Evolutionary conservation across 2,113 vertebrate species (phyloP).

Genomic region (Oncorhynchus tshawytscha): DNA sequence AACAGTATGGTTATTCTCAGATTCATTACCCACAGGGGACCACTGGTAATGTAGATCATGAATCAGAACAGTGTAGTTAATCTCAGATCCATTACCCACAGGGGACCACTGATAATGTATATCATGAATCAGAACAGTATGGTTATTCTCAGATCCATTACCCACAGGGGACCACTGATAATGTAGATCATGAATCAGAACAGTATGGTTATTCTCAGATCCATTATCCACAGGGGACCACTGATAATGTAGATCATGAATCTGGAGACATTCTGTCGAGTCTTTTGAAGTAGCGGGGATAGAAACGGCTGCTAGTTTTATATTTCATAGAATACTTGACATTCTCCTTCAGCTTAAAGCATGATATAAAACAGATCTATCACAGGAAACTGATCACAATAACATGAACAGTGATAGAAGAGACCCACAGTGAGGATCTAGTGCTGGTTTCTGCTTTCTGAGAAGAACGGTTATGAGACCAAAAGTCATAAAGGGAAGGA

Average conservation of each 20-base stretch:
- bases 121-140: not conserved
- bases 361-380: conserved; percentile 16
- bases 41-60: not conserved
- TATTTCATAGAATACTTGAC: conserved; percentile 12
- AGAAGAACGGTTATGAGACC: conserved; percentile 5
- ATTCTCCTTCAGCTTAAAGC: conserved; percentile 11
- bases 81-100: not conserved
- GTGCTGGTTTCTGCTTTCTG: conserved; percentile 25
- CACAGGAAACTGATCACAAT: conserved; percentile 26
- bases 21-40: not conserved
- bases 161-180: too few species aligned
- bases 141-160: not conserved
- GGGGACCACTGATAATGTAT: too few species aligned
- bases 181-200: not conserved
- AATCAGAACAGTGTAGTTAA: not conserved
- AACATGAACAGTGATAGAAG: conserved; percentile 6
- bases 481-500: not conserved
- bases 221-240: too few species aligned
- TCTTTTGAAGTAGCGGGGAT: conserved; percentile 12
- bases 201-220: too few species aligned
- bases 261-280: not conserved
- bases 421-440: not conserved
- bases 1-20: not conserved
- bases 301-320: conserved; percentile 26
- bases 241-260: too few species aligned